phyloP scores from a whole-genome alignment of 2,888 invertebrate species.

The Pegoplata infirma region DNA sequence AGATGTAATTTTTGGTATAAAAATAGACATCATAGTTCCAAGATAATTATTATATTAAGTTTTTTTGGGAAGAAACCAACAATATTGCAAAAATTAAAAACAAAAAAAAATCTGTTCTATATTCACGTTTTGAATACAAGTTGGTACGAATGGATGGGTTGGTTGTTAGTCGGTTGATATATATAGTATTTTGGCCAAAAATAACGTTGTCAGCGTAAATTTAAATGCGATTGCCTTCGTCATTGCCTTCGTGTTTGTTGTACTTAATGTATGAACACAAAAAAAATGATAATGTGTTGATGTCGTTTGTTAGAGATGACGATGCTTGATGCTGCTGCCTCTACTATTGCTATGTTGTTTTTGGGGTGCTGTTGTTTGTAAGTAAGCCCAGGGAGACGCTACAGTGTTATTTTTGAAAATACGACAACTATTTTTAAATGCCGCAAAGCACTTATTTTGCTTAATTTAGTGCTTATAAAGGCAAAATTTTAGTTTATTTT shows the following conservation, averaged over 20 bases:
- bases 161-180: no score
- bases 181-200: slow-evolving; percentile 43
- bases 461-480: slow-evolving; percentile 50
- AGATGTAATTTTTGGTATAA: slow-evolving; percentile 9
- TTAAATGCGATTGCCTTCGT: slow-evolving; percentile 39
- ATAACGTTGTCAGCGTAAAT: slow-evolving; percentile 28
- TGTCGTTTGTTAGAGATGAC: slow-evolving; percentile 29
- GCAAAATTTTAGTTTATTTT: slow-evolving; percentile 54
- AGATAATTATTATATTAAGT: slow-evolving; percentile 7
- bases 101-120: slow-evolving; percentile 20
- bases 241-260: slow-evolving; percentile 38
- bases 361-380: slow-evolving; percentile 40
- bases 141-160: no score
- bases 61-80: slow-evolving; percentile 4
- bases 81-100: not conserved
- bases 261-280: not conserved
- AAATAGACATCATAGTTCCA: slow-evolving; percentile 27
- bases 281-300: not conserved
- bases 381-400: slow-evolving; percentile 67
- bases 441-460: slow-evolving; percentile 47
- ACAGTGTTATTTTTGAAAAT: slow-evolving; percentile 69
- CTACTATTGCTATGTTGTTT: slow-evolving; percentile 11
- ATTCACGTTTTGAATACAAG: not conserved
- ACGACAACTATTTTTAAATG: slow-evolving; percentile 73
- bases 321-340: not conserved